Conservation (phyloP, 2,888 invertebrate species). For the Chymomyza procnemis region DNA sequence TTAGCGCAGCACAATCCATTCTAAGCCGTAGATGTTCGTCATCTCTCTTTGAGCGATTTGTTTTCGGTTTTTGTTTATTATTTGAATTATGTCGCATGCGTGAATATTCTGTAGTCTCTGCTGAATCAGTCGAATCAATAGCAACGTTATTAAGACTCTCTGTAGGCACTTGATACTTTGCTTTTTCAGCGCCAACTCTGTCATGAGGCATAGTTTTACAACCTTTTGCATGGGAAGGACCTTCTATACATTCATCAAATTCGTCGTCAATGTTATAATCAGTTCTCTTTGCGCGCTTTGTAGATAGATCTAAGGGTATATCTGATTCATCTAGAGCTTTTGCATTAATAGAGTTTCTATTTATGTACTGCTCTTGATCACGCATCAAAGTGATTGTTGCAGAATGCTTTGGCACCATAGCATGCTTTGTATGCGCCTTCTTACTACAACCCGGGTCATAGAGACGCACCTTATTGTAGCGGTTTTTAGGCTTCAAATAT, state of each 20-base stretch:
- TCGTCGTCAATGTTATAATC: too few relatives aligned
- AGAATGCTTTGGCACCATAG: background rate
- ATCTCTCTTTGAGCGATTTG: background rate
- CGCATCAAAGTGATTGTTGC: background rate
- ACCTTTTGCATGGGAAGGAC: too few relatives aligned
- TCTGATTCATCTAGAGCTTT: too few relatives aligned
- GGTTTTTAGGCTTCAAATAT: background rate
- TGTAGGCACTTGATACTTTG: background rate
- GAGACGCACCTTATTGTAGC: background rate
- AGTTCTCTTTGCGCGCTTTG: too few relatives aligned
- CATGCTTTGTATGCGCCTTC: background rate
- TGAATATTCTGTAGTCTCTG: constrained; percentile 83
- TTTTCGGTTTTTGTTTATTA: constrained; percentile 53
- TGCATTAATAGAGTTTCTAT: too few relatives aligned
- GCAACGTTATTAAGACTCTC: background rate
- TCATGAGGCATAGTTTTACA: constrained; percentile 20
- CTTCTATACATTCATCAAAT: too few relatives aligned
- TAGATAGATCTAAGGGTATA: too few relatives aligned
- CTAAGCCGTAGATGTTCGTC: background rate
- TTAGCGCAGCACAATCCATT: background rate
- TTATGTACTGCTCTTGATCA: too few relatives aligned
- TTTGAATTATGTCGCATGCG: constrained; percentile 32
- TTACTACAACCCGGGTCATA: background rate
- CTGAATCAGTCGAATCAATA: constrained; percentile 13
- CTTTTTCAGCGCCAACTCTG: background rate